phyloP scores from a whole-genome alignment of 2,888 invertebrate genomes.

The Drosophila ezoana region DNA sequence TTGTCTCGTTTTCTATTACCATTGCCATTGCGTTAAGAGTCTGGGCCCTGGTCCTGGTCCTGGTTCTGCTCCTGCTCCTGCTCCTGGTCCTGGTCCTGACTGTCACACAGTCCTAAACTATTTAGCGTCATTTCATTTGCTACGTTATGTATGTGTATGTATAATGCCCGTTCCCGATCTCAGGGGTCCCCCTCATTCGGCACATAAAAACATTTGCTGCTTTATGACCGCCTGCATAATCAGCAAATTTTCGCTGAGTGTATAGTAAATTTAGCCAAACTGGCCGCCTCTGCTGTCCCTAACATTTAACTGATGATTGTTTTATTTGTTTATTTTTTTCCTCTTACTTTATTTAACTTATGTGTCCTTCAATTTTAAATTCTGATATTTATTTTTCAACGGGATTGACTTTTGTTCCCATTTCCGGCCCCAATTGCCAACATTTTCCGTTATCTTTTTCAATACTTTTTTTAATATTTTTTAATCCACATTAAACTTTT shows the following conservation, averaged over 20 bases:
- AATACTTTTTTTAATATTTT: too few relatives aligned
- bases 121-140: slow-evolving; percentile 73
- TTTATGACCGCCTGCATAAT: slow-evolving; percentile 75
- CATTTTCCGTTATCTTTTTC: too few relatives aligned
- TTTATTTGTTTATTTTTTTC: slow-evolving; percentile 26
- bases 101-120: slow-evolving; percentile 64
- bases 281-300: slow-evolving; percentile 3
- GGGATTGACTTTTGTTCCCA: slow-evolving; percentile 4
- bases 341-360: not conserved
- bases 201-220: slow-evolving; percentile 66
- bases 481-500: too few relatives aligned
- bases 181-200: slow-evolving; percentile 35
- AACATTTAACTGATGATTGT: slow-evolving; percentile 43
- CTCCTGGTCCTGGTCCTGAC: not conserved
- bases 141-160: slow-evolving; percentile 24
- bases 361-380: not conserved
- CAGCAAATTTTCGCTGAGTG: slow-evolving; percentile 70
- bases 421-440: too few relatives aligned
- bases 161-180: slow-evolving; percentile 11
- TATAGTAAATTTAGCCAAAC: slow-evolving; percentile 49
- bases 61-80: not conserved
- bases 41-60: not conserved
- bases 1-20: slow-evolving; percentile 40
- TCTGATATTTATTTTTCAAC: slow-evolving; percentile 1
- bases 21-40: slow-evolving; percentile 44